Base-by-base conservation (phyloP, 2,797 vertebrate genomes). In the Notamacropus eugenii region DNA sequence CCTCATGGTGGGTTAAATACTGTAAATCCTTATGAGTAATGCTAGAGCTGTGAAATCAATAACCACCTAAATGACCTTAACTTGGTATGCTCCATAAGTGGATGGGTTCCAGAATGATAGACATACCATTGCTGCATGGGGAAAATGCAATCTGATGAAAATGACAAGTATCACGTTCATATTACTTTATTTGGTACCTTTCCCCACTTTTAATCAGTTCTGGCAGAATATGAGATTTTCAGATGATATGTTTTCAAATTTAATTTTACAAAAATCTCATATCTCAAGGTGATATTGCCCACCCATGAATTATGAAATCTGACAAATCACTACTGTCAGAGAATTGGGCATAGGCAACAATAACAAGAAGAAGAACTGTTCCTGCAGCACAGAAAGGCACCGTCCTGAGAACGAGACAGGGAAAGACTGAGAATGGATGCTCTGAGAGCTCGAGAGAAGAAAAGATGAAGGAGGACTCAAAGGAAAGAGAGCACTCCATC, bases 1-100 rank as follows among this genome's bases (percentile, higher is more conserved):
- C 94, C 97, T 98, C 95, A 82, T 97, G 97, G 95, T 97, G 97
- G 95, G 96, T 97, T 98, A 98, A 98, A 98, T 95, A 91, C 92
- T 92, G 92, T 97, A 97, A 98, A 98, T 98, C 97, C 97, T 96
- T 95, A 87, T 54, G 95, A 98, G 92, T 96, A 95, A 98, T 96
- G 91, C 93, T 94, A 95, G 93, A 96, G 96, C 67, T n/a, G 13
- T 40, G 91, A 94, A 98, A 97, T 97, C 97, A 98, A 90, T 97
- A 96, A 96, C 87, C 96, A 94, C 92, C 94, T 93, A 96, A 98
- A 98, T 96, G 92, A 97, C 97, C 97, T 98, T 96, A 95, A 62
- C 97, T 95, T 4, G 55, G 93, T 62, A 91, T 94, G 96, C 90
- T 87, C 97, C 95, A 8, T 52, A 92, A 96, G 94, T 54, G 94